These are phyloP conservation scores for Lepidurus apus DNA, from an alignment of 1,140 invertebrate species.

Conservation along the genomic window DNA sequence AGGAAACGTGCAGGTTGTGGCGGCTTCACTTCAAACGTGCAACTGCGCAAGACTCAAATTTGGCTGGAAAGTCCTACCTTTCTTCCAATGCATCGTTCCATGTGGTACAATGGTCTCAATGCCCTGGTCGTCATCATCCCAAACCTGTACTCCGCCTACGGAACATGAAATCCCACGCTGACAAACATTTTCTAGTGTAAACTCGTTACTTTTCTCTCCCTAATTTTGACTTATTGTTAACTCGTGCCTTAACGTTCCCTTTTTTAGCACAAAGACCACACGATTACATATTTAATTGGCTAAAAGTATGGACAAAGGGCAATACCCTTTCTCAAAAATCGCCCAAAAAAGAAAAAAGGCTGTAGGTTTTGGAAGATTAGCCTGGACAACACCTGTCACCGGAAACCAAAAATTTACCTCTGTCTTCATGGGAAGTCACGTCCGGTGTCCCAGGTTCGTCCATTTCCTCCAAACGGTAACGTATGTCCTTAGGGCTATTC, in stretches of 20 bases:
- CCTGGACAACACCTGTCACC: constrained; percentile 36
- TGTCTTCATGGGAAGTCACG: constrained; percentile 21
- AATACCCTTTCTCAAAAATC: constrained; percentile 25
- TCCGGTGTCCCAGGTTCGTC: constrained; percentile 29
- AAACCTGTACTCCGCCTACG: constrained; percentile 2
- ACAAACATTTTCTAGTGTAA: background rate
- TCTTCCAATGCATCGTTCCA: constrained; percentile 10
- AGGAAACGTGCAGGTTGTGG: background rate
- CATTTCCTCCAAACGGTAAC: constrained; percentile 30
- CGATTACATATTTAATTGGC: background rate
- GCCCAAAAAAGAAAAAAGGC: background rate
- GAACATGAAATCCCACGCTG: background rate
- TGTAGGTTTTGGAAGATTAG: constrained; percentile 37
- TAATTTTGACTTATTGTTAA: background rate
- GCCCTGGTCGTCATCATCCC: background rate
- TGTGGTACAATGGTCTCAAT: background rate
- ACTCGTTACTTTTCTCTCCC: background rate
- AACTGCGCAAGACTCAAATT: background rate
- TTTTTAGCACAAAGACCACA: background rate
- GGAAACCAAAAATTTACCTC: constrained; percentile 16
- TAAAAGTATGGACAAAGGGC: background rate
- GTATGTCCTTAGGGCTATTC: constrained; percentile 32
- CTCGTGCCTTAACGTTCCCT: background rate
- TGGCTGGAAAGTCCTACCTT: background rate
- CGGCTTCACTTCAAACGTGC: constrained; percentile 28